Evolutionary conservation across 2,797 vertebrate genomes (phyloP).

Genomic region (Anguilla megastoma): DNA sequence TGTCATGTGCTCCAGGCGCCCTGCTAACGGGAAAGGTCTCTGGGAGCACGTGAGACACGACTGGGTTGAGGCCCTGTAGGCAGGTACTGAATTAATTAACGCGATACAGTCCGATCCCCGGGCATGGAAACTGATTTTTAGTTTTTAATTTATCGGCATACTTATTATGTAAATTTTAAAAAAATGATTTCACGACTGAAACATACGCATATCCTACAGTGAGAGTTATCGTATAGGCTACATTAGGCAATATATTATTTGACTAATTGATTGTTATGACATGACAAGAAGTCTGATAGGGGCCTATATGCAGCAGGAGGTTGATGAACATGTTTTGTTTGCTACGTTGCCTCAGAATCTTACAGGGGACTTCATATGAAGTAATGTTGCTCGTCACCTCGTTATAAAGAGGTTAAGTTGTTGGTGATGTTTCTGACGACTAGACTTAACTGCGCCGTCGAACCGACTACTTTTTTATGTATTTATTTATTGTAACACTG

Average conservation of each 20-base stretch:
- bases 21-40: background rate
- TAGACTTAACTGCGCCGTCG: background rate
- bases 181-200: background rate
- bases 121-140: background rate
- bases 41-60: background rate
- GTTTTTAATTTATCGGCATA: constrained; percentile 20
- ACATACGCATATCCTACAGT: background rate
- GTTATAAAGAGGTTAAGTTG: no score
- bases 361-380: background rate
- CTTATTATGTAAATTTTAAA: background rate
- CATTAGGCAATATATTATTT: background rate
- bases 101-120: background rate
- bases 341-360: background rate
- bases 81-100: background rate
- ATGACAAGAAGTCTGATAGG: background rate
- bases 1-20: background rate
- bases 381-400: background rate
- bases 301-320: background rate
- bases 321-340: background rate
- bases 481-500: background rate
- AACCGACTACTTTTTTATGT: background rate
- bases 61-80: background rate
- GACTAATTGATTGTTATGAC: background rate
- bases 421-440: background rate
- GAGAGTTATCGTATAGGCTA: background rate